A percentile compares a stretch with the other conserved stretches of the same genome.
These are phyloP conservation scores for Chrysolina oricalcia DNA, from an alignment of 2,888 invertebrate genomes.

Conservation along the genomic window DNA sequence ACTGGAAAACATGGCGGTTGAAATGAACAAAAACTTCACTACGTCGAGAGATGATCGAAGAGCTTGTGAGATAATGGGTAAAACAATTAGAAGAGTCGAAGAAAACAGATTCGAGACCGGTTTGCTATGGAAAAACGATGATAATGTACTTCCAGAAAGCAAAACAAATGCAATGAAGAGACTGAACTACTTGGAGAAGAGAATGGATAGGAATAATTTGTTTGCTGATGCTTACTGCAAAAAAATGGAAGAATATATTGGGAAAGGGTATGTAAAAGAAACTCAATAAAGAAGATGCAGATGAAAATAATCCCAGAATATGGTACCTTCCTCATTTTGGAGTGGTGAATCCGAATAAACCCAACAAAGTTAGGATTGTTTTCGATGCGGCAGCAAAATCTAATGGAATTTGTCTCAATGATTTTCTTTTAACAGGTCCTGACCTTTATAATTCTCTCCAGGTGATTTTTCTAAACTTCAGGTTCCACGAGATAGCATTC, in stretches of 20 bases:
- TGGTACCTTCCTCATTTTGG: slow-evolving; percentile 31
- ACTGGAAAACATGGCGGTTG: too few relatives aligned
- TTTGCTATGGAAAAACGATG: slow-evolving; percentile 11
- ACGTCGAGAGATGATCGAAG: too few relatives aligned
- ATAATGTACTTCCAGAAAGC: slow-evolving; percentile 9
- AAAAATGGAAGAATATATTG: too few relatives aligned
- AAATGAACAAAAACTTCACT: too few relatives aligned
- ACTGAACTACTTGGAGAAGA: slow-evolving; percentile 7
- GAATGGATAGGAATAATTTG: background rate
- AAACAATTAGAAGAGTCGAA: too few relatives aligned
- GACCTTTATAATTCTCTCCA: background rate
- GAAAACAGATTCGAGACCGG: too few relatives aligned
- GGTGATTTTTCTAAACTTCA: background rate
- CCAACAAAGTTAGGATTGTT: slow-evolving; percentile 12
- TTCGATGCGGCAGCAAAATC: background rate
- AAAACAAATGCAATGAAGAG: slow-evolving; percentile 15
- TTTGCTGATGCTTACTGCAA: too few relatives aligned
- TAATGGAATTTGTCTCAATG: background rate
- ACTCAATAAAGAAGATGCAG: background rate
- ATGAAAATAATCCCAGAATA: background rate
- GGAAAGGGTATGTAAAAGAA: slow-evolving; percentile 9
- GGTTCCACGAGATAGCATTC: slow-evolving; percentile 6
- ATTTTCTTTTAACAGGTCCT: slow-evolving; percentile 2
- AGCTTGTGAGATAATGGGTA: too few relatives aligned
- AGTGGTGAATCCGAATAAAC: slow-evolving; percentile 4